Evolutionary conservation across 2,888 invertebrate genomes (phyloP).

Genomic region (Hypercompe scribonia): DNA sequence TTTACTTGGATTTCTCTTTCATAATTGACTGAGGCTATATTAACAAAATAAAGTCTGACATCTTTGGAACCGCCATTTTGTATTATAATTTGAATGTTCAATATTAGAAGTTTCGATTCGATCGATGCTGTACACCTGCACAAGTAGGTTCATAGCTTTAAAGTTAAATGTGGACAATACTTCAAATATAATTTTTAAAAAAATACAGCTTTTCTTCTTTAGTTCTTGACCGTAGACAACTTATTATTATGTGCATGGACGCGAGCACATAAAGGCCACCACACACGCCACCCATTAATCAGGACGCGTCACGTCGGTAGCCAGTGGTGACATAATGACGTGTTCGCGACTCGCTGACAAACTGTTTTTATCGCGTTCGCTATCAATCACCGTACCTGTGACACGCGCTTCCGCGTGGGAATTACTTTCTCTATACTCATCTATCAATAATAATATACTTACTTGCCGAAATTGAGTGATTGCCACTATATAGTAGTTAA

Average conservation of each 20-base stretch:
- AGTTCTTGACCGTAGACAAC: slow-evolving; percentile 66
- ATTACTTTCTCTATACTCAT: slow-evolving; percentile 65
- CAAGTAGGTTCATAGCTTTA: not conserved
- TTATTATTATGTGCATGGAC: slow-evolving; percentile 62
- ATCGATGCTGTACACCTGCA: slow-evolving; percentile 2
- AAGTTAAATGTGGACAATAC: not conserved
- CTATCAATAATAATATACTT: slow-evolving; percentile 48
- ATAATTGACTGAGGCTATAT: slow-evolving; percentile 59
- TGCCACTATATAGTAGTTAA: slow-evolving; percentile 2
- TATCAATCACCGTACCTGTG: slow-evolving; percentile 76
- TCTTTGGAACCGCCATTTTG: slow-evolving; percentile 28
- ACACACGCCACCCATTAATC: slow-evolving; percentile 77
- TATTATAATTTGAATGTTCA: slow-evolving; percentile 30
- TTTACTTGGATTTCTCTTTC: slow-evolving; percentile 59
- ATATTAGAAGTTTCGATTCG: slow-evolving; percentile 24
- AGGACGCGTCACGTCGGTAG: slow-evolving; percentile 67
- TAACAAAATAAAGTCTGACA: slow-evolving; percentile 41
- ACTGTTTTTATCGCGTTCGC: slow-evolving; percentile 74
- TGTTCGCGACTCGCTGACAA: slow-evolving; percentile 71
- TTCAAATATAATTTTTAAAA: not conserved
- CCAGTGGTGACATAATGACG: slow-evolving; percentile 80
- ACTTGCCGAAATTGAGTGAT: slow-evolving; percentile 42
- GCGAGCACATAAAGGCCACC: slow-evolving; percentile 64
- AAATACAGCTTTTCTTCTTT: not conserved
- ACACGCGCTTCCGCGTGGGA: slow-evolving; percentile 78